Base-by-base conservation (phyloP, 2,113 vertebrate species). In the Lepidothrix coronata region DNA sequence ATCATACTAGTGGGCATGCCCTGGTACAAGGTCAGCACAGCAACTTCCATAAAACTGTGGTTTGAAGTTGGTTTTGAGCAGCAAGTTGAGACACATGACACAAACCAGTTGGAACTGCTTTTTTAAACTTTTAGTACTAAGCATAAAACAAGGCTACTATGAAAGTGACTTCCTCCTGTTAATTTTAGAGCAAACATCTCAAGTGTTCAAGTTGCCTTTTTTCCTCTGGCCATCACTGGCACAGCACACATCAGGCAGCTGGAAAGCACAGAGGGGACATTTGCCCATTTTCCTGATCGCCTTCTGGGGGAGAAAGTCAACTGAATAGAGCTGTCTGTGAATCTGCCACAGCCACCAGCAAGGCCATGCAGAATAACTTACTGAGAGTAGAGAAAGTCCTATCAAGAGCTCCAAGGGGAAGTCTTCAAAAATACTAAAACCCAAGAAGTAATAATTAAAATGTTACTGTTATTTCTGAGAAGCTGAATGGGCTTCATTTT, bases 171-270 rank as follows among this genome's bases (percentile, higher is more conserved):
- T 71, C 46, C 17, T 73, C 73, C 55, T 74, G 46, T 51, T 87
- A 35, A 70, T 75, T 90, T 65, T 35, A 73, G 37, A 81, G 51
- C 35, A 80, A 84, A 37, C 13, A 35, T 35, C 58, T 25, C 23
- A 63, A 68, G 10, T 33, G 28, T 62, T 46, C 18, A 72, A 67
- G 28, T 30, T 86, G 71, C 37, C 54, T 57, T 59, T 73, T 58
- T 51, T 24, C 41, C 37, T 80, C 33, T 54, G 39, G 27, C 51
- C 37, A 28, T 72, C 30, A 5, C 43, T 68, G 43, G 57, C 13
- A 54, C 0, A 0, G 48, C 52, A 68, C 35, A 0, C 12, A 35
- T 20, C 54, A 43, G 71, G 46, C 52, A 72, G 35, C 33, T 31
- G 57, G 17, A 59, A 51, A 28, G 28, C 23, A 21, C 44, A 52